phyloP scores from a whole-genome alignment of 2,113 vertebrate genomes.

The Larimichthys polyactis region DNA sequence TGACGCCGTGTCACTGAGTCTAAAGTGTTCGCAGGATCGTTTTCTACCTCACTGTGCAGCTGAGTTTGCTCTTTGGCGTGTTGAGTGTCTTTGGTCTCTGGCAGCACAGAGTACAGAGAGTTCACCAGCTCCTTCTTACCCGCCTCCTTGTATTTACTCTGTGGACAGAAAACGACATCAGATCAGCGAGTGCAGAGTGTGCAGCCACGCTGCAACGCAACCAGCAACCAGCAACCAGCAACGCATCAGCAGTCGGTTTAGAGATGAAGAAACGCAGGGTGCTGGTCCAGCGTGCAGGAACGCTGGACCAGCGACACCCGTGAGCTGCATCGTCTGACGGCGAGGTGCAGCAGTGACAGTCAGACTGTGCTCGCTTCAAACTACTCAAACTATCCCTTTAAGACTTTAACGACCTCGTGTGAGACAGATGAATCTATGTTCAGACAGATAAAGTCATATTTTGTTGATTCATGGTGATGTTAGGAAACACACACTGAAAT shows the following conservation, averaged over 20 bases:
- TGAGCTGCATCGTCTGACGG: too few species aligned
- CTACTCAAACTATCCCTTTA: too few species aligned
- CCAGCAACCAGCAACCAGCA: too few species aligned
- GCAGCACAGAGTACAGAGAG: slow-evolving; percentile 90
- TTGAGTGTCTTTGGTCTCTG: slow-evolving; percentile 91
- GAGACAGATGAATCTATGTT: too few species aligned
- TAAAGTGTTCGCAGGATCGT: background rate
- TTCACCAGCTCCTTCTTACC: slow-evolving; percentile 87
- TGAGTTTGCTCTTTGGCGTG: slow-evolving; percentile 90
- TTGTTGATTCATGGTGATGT: background rate
- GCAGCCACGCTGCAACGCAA: background rate
- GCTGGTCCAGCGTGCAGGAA: too few species aligned
- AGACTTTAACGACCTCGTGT: too few species aligned
- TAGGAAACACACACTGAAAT: slow-evolving; percentile 3
- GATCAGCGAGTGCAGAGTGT: background rate
- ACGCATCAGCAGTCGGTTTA: background rate
- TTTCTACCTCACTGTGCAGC: slow-evolving; percentile 90
- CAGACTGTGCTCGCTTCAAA: too few species aligned
- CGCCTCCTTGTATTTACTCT: slow-evolving; percentile 93
- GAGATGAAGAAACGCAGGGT: too few species aligned
- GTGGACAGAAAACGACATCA: background rate
- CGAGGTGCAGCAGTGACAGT: too few species aligned
- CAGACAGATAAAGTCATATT: background rate
- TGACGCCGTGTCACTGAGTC: too few species aligned
- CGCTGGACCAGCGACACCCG: too few species aligned